phyloP scores from a whole-genome alignment of 2,888 invertebrate species.

The Drosophila lutescens region DNA sequence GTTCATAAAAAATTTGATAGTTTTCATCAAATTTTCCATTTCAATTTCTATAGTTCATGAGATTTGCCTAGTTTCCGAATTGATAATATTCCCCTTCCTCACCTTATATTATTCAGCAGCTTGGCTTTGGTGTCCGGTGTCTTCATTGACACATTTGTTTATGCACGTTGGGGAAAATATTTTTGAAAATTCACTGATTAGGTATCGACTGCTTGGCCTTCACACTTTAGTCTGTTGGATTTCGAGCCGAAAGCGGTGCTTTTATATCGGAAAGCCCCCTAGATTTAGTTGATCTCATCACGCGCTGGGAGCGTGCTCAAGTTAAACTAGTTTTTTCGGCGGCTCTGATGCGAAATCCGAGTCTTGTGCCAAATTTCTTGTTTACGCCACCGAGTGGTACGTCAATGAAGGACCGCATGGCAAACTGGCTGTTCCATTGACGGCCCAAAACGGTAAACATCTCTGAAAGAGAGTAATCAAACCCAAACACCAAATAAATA shows the following conservation, averaged over 20 bases:
- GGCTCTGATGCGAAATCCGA: slow-evolving; percentile 31
- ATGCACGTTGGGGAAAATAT: slow-evolving; percentile 42
- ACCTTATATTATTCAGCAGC: slow-evolving; percentile 83
- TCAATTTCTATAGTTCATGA: not conserved
- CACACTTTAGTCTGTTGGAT: slow-evolving; percentile 51
- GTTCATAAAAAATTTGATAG: no score
- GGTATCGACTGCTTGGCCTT: slow-evolving; percentile 33
- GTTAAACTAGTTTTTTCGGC: slow-evolving; percentile 41
- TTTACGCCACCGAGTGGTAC: slow-evolving; percentile 23
- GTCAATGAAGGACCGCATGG: slow-evolving; percentile 23
- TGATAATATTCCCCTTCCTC: slow-evolving; percentile 9
- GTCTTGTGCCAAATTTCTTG: slow-evolving; percentile 32
- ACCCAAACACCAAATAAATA: slow-evolving; percentile 17
- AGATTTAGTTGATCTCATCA: slow-evolving; percentile 26
- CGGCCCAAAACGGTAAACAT: slow-evolving; percentile 25
- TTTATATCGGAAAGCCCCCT: slow-evolving; percentile 52
- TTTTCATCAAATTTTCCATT: no score
- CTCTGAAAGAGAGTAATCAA: slow-evolving; percentile 8
- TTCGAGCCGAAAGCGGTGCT: slow-evolving; percentile 24
- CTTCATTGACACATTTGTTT: slow-evolving; percentile 83
- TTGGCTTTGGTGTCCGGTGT: slow-evolving; percentile 83
- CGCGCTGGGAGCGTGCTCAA: slow-evolving; percentile 64
- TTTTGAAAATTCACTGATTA: slow-evolving; percentile 3
- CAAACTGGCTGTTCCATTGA: slow-evolving; percentile 18
- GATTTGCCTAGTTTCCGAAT: not conserved